phyloP scores from a whole-genome alignment of 2,113 vertebrate species.

The Anguilla rostrata region DNA sequence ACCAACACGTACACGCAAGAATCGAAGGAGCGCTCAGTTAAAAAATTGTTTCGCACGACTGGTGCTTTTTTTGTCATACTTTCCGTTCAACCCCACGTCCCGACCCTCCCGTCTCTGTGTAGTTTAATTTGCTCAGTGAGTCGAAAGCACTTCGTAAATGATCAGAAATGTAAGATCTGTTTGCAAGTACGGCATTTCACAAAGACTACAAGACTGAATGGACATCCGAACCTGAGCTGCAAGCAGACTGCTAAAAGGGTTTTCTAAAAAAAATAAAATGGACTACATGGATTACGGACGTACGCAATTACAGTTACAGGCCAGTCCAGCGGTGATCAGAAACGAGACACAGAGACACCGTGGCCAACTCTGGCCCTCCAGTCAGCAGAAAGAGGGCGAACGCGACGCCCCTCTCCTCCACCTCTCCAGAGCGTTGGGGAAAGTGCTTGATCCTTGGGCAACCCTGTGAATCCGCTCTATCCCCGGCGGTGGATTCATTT shows the following conservation, averaged over 20 bases:
- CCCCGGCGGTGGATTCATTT: not conserved
- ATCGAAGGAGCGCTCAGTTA: conserved; percentile 34
- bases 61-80: conserved; percentile 20
- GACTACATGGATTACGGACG: no score
- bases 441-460: conserved; percentile 13
- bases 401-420: not conserved
- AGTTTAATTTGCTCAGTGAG: not conserved
- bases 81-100: not conserved
- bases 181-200: not conserved
- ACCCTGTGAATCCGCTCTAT: conserved; percentile 13
- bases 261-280: not conserved
- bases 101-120: not conserved
- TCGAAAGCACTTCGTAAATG: not conserved
- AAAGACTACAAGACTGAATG: not conserved
- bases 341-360: not conserved
- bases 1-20: conserved; percentile 45
- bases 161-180: not conserved
- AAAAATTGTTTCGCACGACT: conserved; percentile 13
- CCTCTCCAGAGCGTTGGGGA: not conserved
- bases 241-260: not conserved
- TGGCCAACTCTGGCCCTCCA: not conserved
- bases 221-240: not conserved
- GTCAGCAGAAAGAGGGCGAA: not conserved
- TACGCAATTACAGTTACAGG: no score
- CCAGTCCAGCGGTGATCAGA: not conserved